Conservation (phyloP, 2,797 vertebrate genomes). For the Gymnopithys bicolor region DNA sequence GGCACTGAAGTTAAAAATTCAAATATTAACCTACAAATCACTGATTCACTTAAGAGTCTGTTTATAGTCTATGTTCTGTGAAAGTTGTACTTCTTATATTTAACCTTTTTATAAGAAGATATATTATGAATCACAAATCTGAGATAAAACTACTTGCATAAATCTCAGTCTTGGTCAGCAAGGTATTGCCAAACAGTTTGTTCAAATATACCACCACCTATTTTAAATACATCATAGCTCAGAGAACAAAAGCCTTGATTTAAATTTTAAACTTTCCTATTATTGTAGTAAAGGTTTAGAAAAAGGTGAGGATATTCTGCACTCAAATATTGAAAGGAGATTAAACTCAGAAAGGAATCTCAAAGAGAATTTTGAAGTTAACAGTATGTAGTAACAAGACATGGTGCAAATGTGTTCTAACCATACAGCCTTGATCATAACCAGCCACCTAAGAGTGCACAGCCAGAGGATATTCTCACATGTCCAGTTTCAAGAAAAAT, state of each 20-base stretch:
- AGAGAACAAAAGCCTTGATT: conserved; percentile 1
- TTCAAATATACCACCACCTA: neutral
- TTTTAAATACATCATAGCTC: neutral
- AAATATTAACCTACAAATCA: conserved; percentile 77
- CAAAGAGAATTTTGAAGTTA: neutral
- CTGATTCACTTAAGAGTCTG: conserved; percentile 68
- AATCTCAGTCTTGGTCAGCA: neutral
- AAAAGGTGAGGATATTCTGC: neutral
- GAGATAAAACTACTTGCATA: conserved; percentile 7
- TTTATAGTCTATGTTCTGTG: neutral
- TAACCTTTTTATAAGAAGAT: conserved; percentile 15
- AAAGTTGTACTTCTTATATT: neutral
- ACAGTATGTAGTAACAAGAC: neutral
- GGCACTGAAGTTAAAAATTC: conserved; percentile 71
- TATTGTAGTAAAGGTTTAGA: conserved; percentile 17
- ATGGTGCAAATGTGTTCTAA: neutral
- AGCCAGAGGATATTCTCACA: neutral
- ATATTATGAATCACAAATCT: neutral
- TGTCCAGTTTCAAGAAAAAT: neutral
- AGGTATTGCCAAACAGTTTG: neutral
- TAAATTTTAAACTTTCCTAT: neutral
- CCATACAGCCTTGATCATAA: neutral
- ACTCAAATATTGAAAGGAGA: neutral
- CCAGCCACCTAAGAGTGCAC: accelerated
- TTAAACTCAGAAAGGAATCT: neutral